Evolutionary conservation across 2,113 vertebrate species (phyloP).

Genomic region (Rhipidura dahli): DNA sequence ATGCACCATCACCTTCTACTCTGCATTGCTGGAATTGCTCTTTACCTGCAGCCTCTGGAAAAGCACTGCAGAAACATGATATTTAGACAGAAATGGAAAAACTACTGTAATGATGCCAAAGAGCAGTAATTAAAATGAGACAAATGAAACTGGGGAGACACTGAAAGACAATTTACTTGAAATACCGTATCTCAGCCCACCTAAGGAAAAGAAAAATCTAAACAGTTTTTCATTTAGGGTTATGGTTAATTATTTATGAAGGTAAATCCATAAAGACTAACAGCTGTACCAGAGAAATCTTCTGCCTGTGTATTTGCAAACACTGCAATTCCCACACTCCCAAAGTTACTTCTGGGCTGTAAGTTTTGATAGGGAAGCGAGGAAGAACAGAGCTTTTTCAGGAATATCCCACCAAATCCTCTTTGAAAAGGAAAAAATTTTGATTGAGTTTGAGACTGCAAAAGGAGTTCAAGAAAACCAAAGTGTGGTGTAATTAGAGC

Average conservation of each 20-base stretch:
- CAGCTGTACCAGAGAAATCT: not conserved
- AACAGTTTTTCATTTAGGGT: not conserved
- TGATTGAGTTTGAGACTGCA: not conserved
- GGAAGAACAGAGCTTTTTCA: not conserved
- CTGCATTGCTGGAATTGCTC: not conserved
- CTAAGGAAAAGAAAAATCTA: not conserved
- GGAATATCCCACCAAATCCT: not conserved
- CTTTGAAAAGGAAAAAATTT: not conserved
- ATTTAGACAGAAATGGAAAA: not conserved
- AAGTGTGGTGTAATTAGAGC: not conserved
- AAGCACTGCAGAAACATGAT: not conserved
- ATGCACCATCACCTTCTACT: not conserved
- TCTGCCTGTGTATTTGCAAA: not conserved
- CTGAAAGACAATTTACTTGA: conserved; percentile 1
- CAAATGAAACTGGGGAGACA: not conserved
- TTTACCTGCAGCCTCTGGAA: not conserved
- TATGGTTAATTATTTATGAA: conserved; percentile 16
- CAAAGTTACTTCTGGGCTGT: not conserved
- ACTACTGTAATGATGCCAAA: not conserved
- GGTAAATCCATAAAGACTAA: not conserved
- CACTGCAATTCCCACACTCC: not conserved
- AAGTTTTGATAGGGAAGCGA: not conserved
- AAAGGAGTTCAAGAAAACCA: not conserved
- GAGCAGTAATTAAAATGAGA: conserved; percentile 1
- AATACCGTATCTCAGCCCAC: not conserved